Percentiles rank a stretch among this genome's conserved stretches.
Evolutionary conservation across 2,113 vertebrate genomes (phyloP).

Genomic region (Gallinago jamesoni): DNA sequence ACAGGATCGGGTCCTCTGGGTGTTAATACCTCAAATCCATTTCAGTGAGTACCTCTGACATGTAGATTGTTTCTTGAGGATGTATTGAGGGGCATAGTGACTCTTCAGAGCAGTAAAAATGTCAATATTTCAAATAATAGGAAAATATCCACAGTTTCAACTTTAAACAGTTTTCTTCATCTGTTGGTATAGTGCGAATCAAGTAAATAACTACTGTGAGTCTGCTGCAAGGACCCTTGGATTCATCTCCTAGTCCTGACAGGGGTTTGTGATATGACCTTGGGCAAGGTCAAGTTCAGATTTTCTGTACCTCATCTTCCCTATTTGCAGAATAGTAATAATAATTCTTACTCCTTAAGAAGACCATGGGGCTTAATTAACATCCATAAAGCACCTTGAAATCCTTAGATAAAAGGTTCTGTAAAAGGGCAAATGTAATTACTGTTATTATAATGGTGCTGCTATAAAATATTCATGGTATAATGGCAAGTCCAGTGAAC

Average conservation of each 20-base stretch:
- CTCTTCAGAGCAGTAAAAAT: neutral
- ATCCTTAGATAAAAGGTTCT: constrained; percentile 39
- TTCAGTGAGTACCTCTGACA: neutral
- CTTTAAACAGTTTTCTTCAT: neutral
- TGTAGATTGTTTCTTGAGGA: neutral
- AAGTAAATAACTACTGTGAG: neutral
- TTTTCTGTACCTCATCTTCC: neutral
- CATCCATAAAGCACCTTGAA: constrained; percentile 41
- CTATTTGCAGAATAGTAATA: neutral
- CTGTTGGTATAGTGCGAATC: fast-evolving
- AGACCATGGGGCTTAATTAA: constrained; percentile 8
- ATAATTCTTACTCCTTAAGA: constrained; percentile 8
- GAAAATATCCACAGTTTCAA: neutral
- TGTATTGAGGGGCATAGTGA: neutral
- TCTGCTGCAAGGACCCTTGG: neutral
- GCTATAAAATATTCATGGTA: constrained; percentile 57
- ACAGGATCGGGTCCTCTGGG: neutral
- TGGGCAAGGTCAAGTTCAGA: neutral
- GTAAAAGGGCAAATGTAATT: constrained; percentile 59
- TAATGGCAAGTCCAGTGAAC: constrained; percentile 38
- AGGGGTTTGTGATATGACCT: neutral
- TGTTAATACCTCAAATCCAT: neutral
- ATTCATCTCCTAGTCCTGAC: neutral
- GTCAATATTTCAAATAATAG: neutral
- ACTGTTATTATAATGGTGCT: constrained; percentile 35